Base-by-base conservation (phyloP, 2,113 vertebrate genomes). In the Otis tarda region DNA sequence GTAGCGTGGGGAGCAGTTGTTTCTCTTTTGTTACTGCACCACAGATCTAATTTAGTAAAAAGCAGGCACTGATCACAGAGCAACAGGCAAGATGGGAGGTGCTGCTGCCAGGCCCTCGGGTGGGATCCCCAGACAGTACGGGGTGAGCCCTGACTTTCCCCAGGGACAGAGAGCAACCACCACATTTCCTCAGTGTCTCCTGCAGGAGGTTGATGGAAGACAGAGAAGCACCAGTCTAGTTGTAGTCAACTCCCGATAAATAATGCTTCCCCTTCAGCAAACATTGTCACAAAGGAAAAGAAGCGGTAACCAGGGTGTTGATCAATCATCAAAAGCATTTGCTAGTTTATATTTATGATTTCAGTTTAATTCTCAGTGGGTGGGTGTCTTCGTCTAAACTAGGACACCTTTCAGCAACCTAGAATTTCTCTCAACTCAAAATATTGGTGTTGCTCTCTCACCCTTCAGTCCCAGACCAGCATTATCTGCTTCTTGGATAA, bases 1-100 rank as follows among this genome's bases (percentile, higher is more conserved):
- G 7, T 15, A 7, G 64, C 0, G 2, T 17, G 37, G 17, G n/a
- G 21, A 93, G 47, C 5, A 0, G 19, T 12, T 56, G 22, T 3
- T 49, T 15, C 68, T 27, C 49, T 5, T 5, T 10, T 9, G 37
- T 25, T 65, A 25, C 9, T 24, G 77, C 84, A 49, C 57, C 37
- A 2, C 70, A 12, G n/a, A 45, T 33, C 24, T 39, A 28, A n/a
- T 52, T 6, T 4, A 41, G 39, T 4, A 39, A 43, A 39, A 23
- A 0, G 22, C 27, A 61, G 68, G 43, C 85, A 56, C 39, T 0
- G 8, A 52, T 9, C 20, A 6, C 23, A 49, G 68, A 77, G 57
- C 85, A 71, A 64, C 30, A 21, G 27, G 39, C 7, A 9, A 21
- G 52, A 12, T 4, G 5, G 43, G 24, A 81, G 49, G 4, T 27